phyloP scores from a whole-genome alignment of 2,113 vertebrate genomes.

The Hippocampus barbouri region DNA sequence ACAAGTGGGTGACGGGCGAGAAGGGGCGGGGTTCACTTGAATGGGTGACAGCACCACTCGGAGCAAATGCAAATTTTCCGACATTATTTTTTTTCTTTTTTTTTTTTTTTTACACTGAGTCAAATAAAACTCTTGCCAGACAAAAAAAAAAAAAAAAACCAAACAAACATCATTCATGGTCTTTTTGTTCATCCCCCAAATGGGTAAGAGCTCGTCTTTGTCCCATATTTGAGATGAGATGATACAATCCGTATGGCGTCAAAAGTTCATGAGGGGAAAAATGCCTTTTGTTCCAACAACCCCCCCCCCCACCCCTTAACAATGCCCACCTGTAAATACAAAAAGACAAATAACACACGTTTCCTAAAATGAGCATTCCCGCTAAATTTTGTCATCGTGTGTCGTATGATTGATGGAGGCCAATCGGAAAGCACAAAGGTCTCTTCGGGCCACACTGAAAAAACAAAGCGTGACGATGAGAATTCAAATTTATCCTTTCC shows the following conservation, averaged over 20 bases:
- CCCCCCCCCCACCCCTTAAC: slow-evolving; percentile 31
- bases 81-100: slow-evolving; percentile 11
- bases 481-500: too few relatives aligned
- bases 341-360: slow-evolving; percentile 76
- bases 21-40: slow-evolving; percentile 30
- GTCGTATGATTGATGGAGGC: slow-evolving; percentile 73
- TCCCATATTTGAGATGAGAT: slow-evolving; percentile 24
- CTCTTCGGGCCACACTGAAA: background rate
- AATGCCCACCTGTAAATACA: slow-evolving; percentile 72
- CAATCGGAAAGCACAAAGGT: slow-evolving; percentile 52
- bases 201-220: slow-evolving; percentile 67
- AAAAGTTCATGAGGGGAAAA: slow-evolving; percentile 40
- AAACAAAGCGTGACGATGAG: too few relatives aligned
- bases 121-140: slow-evolving; percentile 3
- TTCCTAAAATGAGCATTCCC: slow-evolving; percentile 75
- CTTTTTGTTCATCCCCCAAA: slow-evolving; percentile 61
- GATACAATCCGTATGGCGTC: slow-evolving; percentile 4
- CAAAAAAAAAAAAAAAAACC: background rate
- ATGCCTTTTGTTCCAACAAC: slow-evolving; percentile 76
- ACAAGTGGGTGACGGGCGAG: slow-evolving; percentile 53
- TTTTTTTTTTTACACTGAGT: slow-evolving; percentile 34
- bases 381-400: slow-evolving; percentile 78
- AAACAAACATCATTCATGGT: slow-evolving; percentile 5
- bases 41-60: slow-evolving; percentile 32
- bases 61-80: slow-evolving; percentile 30